Evolutionary conservation across 2,888 invertebrate species (phyloP), one percentile per base, ranked within the genome.

Genomic region (Netelia fuscicornis): DNA sequence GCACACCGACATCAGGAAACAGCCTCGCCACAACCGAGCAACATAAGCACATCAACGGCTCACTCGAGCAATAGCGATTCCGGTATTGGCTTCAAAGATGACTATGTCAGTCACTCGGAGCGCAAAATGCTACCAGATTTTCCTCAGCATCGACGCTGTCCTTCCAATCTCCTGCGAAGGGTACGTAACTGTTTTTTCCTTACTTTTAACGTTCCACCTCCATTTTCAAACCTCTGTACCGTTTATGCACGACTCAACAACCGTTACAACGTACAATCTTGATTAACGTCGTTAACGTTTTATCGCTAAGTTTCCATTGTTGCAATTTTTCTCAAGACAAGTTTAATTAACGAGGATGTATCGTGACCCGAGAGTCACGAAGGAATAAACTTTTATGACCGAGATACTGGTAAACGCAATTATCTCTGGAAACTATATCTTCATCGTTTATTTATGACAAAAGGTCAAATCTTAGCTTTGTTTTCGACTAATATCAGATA

Each of bases 61-160:
- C 97, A 97, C 23, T 98, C 98, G 0, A 98, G 98, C 89, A 98
- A 98, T 93, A 98, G 98, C 80, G 99, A 99, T 93, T 98, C 98
- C 1, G 98, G 99, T 0, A 98, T 99, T 84, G 98, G 98, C 0
- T 98, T 98, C 90, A 96, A 98, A 87, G 98, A 98, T 90, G 98
- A 98, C 90, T 97, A 97, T 89, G 96, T 97, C 10, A 97, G 97
- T 90, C 96, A 97, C 74, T 97, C 97, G 0, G 98, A 97, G 92
- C 95, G 97, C 82, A 97, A 97, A 89, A 93, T 97, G 48, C 96
- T 97, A 0, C 97, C 97, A 0, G 97, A 97, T 91, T 97, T 97
- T 91, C 96, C 96, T 0, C 94, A 94, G 17, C 90, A 93, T 81
- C 89, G 92, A 58, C 92, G 84, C 52, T 87, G 83, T 77, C 72